These are phyloP conservation scores for Holothuria glaberrima DNA, from an alignment of 35 echinoderm and acorn worm genomes.

Conservation along the genomic window DNA sequence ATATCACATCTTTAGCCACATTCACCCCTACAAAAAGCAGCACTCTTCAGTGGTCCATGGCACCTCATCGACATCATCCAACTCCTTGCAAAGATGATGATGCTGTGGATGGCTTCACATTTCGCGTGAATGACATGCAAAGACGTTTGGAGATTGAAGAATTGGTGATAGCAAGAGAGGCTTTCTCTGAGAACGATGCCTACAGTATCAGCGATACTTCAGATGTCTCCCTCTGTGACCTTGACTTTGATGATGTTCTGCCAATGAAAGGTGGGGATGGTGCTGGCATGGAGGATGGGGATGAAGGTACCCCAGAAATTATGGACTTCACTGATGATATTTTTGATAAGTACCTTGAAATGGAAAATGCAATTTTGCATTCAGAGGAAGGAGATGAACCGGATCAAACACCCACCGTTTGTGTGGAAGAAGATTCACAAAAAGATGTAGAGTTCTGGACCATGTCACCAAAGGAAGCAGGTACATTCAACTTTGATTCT, in stretches of 20 bases:
- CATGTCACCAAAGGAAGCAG: constrained; percentile 79
- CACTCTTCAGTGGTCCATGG: background rate
- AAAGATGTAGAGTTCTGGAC: constrained; percentile 94
- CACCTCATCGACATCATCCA: constrained; percentile 51
- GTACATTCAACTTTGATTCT: constrained; percentile 35
- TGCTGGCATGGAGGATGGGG: constrained; percentile 1
- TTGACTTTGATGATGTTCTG: constrained; percentile 94
- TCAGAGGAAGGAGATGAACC: constrained; percentile 10
- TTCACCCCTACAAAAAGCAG: constrained; percentile 16
- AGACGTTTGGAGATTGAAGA: constrained; percentile 80
- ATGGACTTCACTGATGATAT: constrained; percentile 87
- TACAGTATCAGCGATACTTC: constrained; percentile 94
- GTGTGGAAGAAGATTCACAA: constrained; percentile 33
- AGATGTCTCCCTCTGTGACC: constrained; percentile 78
- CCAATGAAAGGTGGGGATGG: constrained; percentile 79
- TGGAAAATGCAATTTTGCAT: constrained; percentile 61
- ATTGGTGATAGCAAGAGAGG: constrained; percentile 77
- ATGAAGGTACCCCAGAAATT: constrained; percentile 74
- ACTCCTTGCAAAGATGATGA: constrained; percentile 87
- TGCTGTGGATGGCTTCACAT: constrained; percentile 75
- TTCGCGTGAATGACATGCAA: constrained; percentile 51
- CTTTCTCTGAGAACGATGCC: constrained; percentile 98
- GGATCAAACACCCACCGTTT: constrained; percentile 27
- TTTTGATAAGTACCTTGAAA: constrained; percentile 76
- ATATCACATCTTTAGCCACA: too few species aligned